phyloP scores from a whole-genome alignment of 2,888 invertebrate species.

The Melieria omissa region DNA sequence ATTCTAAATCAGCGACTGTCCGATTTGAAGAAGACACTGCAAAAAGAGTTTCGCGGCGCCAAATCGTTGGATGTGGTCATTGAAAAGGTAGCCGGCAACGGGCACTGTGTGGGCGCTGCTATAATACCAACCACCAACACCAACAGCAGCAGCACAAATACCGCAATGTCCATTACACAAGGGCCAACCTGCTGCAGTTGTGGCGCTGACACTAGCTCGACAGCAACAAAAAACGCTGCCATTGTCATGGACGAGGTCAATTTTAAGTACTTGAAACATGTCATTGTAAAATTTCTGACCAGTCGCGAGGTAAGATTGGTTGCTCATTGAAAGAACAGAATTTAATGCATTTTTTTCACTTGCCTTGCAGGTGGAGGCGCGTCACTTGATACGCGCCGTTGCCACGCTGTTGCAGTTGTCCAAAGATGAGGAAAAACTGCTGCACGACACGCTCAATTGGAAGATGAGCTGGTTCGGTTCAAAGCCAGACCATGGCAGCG shows the following conservation, averaged over 20 bases:
- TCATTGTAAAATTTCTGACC: conserved; percentile 91
- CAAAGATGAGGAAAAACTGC: conserved; percentile 85
- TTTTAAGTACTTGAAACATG: conserved; percentile 90
- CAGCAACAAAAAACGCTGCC: conserved; percentile 33
- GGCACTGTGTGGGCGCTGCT: conserved; percentile 9
- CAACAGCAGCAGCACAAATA: conserved; percentile 13
- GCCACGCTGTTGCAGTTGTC: conserved; percentile 85
- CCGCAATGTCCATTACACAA: not conserved
- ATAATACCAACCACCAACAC: conserved; percentile 4
- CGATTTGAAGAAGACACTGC: conserved; percentile 92
- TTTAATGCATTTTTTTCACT: not conserved
- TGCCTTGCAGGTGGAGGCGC: conserved; percentile 74
- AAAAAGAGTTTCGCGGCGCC: conserved; percentile 76
- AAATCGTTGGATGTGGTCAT: conserved; percentile 45
- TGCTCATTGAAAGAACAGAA: not conserved
- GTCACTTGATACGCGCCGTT: conserved; percentile 89
- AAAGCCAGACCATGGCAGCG: conserved; percentile 70
- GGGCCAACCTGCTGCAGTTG: conserved; percentile 14
- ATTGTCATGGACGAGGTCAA: conserved; percentile 75
- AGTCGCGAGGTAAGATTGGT: conserved; percentile 74
- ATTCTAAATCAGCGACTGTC: conserved; percentile 86
- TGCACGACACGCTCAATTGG: conserved; percentile 70
- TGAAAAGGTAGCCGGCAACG: conserved; percentile 18
- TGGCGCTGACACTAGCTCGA: conserved; percentile 13
- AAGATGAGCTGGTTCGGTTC: conserved; percentile 69